phyloP scores from a whole-genome alignment of 2,888 invertebrate genomes.

The Volucella zonaria region DNA sequence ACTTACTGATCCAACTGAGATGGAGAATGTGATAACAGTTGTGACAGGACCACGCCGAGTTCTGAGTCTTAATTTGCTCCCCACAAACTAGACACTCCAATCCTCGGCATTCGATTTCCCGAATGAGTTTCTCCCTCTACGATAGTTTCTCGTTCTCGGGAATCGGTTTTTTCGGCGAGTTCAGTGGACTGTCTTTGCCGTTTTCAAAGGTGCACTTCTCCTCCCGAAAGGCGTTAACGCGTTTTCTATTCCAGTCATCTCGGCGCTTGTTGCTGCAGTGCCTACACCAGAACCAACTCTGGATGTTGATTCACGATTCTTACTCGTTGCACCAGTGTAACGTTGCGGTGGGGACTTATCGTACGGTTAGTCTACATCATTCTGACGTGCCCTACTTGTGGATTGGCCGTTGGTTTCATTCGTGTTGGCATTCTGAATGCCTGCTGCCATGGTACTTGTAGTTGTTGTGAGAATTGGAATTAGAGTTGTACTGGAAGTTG shows the following conservation, averaged over 20 bases:
- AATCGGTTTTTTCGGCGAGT: constrained; percentile 77
- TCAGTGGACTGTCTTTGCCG: constrained; percentile 79
- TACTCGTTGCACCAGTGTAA: constrained; percentile 75
- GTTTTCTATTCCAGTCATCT: constrained; percentile 81
- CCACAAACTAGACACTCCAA: constrained; percentile 98
- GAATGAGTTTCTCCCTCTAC: constrained; percentile 92
- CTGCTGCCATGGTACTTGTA: constrained; percentile 8
- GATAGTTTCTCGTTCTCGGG: constrained; percentile 84
- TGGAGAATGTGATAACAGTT: constrained; percentile 97
- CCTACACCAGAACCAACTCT: constrained; percentile 32
- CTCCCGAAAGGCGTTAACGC: constrained; percentile 79
- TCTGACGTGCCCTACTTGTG: neutral
- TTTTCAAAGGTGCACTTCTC: constrained; percentile 78
- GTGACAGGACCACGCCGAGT: constrained; percentile 94
- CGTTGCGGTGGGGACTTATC: constrained; percentile 70
- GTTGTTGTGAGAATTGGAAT: no score
- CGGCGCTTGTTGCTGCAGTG: constrained; percentile 80
- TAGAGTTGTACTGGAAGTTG: constrained; percentile 9
- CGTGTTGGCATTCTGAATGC: constrained; percentile 48
- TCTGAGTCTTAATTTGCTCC: constrained; percentile 90
- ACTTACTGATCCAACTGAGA: constrained; percentile 93
- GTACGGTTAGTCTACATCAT: constrained; percentile 1
- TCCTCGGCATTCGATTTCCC: constrained; percentile 90
- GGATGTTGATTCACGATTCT: constrained; percentile 63
- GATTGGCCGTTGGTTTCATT: constrained; percentile 20